Base-by-base conservation (phyloP, 1,140 invertebrate species). In the Lasioglossum baleicum region DNA sequence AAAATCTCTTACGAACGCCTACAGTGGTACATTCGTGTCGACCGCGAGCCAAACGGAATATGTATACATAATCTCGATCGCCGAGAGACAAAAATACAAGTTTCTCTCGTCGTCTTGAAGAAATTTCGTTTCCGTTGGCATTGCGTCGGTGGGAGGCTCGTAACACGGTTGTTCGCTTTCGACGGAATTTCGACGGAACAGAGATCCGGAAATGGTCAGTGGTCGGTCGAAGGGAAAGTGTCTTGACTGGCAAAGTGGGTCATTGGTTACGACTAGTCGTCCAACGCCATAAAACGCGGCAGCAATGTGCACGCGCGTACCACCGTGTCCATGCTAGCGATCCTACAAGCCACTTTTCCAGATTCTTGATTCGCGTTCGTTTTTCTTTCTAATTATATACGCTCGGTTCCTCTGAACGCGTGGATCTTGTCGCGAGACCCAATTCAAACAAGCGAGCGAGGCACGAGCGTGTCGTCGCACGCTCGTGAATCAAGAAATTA, bases 171-270 rank as follows among this genome's bases (percentile, higher is more conserved):
- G n/a, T 58, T 61, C 22, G 7, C 10, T 63, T 40, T 20, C 42
- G 35, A 63, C 44, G 42, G 31, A 71, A 77, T 77, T 40, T 71
- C 42, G 56, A 58, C 20, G 56, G 31, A 70, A 35, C 8, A 5
- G 15, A 40, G 40, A 58, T 68, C 58, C 67, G 67, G 58, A 71
- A 71, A 63, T 64, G 40, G 67, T 51, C 56, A 35, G 42, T 51
- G 17, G 42, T 17, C 31, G 26, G 35, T 6, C 15, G 60, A n/a
- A 53, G 67, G 61, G 75, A 77, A 77, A 77, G 75, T 51, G 31
- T 44, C 22, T 61, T 40, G 65, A 15, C 10, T 11, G 53, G 40
- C 26, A 0, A 77, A 77, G 44, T 71, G 42, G 75, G 67, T 71
- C 67, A 53, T 51, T 20, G 56, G 65, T 20, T 26, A 53, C 6